Evolutionary conservation across 2,797 vertebrate genomes (phyloP), one percentile per base, ranked within the genome.

Genomic region (Enteromius fasciolatus): DNA sequence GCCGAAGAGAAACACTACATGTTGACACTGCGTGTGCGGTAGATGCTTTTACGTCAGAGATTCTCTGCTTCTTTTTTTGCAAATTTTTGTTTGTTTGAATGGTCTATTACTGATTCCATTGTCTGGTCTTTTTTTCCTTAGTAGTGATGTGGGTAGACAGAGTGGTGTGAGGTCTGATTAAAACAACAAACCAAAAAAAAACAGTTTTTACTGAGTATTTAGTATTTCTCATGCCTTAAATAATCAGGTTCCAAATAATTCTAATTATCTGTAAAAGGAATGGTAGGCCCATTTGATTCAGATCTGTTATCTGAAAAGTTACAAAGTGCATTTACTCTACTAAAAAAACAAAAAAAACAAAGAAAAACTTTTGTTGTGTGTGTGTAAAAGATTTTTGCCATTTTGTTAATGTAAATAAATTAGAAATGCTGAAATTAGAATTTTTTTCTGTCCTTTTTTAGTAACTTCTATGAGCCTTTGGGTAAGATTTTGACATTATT

Each of bases 1-100:
- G 78, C 77, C 74, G 72, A 74, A 86, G 76, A 89, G 87, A 88
- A 89, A 91, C 88, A 87, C 74, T 69, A 78, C 68, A 67, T 91
- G 87, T 91, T 91, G 90, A 91, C 89, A 87, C 82, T 89, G 87
- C 9, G 80, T 90, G 88, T 89, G 88, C 85, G 84, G 76, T 54
- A 81, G 86, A 80, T 80, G 78, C 76, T 84, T 87, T 85, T 87
- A 91, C 87, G 89, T 91, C 89, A 91, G 81, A 91, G 86, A 87
- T 79, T 80, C 83, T 75, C 82, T 79, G 36, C 25, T 69, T 82
- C 82, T 83, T 84, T 86, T 80, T 68, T 52, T 82, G 72, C 78
- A 86, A 84, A 85, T 63, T 76, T 64, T 68, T 80, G 87, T 87
- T 89, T 87, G 83, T 89, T 90, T 87, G 86, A 86, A 80, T 75